A percentile compares a stretch with the other conserved stretches of the same genome.
These are phyloP conservation scores for Theretra japonica DNA, from an alignment of 2,888 invertebrate genomes.

Conservation along the genomic window DNA sequence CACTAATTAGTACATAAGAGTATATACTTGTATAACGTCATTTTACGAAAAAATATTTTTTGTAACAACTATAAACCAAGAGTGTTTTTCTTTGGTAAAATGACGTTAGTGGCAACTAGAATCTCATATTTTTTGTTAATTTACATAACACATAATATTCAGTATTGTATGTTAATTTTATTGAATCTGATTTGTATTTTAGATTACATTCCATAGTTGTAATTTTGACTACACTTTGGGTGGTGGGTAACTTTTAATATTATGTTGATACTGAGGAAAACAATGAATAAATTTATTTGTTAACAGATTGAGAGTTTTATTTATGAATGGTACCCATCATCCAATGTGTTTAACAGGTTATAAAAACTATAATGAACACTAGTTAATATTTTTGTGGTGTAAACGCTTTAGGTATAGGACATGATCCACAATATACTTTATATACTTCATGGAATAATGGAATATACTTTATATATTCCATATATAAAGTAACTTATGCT, in stretches of 20 bases:
- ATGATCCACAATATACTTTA: too few species aligned
- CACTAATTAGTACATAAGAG: background rate
- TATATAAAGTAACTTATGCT: too few species aligned
- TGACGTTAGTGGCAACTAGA: background rate
- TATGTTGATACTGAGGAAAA: conserved; percentile 45
- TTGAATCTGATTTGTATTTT: conserved; percentile 30
- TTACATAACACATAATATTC: background rate
- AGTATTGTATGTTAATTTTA: conserved; percentile 18
- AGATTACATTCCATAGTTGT: conserved; percentile 34
- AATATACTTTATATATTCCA: too few species aligned
- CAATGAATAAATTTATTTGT: conserved; percentile 58
- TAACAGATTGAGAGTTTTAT: conserved; percentile 63
- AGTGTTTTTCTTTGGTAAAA: background rate
- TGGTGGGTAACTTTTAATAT: conserved; percentile 70
- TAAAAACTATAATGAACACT: too few species aligned
- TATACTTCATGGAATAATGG: too few species aligned
- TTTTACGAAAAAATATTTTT: conserved; percentile 8
- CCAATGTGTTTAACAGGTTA: conserved; percentile 46
- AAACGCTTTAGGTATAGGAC: too few species aligned
- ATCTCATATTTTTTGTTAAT: conserved; percentile 11
- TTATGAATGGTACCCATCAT: conserved; percentile 71
- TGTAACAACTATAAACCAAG: background rate
- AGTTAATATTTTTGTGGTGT: too few species aligned
- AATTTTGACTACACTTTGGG: conserved; percentile 59
- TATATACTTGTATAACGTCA: background rate